A percentile compares a stretch with the other conserved stretches of the same genome.
phyloP scores from a whole-genome alignment of 2,113 vertebrate species.

The Aix galericulata region DNA sequence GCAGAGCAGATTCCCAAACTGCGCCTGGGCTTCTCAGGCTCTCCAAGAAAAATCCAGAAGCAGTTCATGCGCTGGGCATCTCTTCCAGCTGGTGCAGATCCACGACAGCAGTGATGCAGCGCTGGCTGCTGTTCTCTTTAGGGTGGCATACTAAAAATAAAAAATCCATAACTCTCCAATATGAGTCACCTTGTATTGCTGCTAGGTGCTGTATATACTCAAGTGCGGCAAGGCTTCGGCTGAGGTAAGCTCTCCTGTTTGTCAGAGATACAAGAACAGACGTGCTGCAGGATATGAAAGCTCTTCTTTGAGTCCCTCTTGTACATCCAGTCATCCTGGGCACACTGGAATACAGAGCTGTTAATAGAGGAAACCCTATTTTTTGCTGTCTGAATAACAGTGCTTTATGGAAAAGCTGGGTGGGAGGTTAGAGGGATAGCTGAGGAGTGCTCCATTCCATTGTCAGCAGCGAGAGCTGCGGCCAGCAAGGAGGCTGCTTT shows the following conservation, averaged over 20 bases:
- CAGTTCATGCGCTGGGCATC: accelerated
- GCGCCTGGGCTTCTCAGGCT: neutral
- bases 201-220: accelerated
- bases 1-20: accelerated
- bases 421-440: neutral
- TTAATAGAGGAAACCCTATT: neutral
- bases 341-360: neutral
- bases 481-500: neutral
- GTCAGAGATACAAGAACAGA: neutral
- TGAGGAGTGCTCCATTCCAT: neutral
- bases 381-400: neutral
- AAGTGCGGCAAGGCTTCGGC: neutral
- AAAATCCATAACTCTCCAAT: no score
- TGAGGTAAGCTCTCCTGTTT: neutral
- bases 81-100: neutral
- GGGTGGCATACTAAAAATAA: neutral
- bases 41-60: neutral
- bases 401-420: neutral
- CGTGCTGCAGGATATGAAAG: neutral
- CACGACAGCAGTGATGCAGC: accelerated
- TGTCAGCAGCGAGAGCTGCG: accelerated
- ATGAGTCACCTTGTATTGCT: neutral
- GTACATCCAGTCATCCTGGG: neutral
- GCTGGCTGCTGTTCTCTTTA: neutral
- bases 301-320: neutral